These are phyloP conservation scores for Rhagologus leucostigma DNA, from an alignment of 2,113 vertebrate genomes.

Conservation along the genomic window DNA sequence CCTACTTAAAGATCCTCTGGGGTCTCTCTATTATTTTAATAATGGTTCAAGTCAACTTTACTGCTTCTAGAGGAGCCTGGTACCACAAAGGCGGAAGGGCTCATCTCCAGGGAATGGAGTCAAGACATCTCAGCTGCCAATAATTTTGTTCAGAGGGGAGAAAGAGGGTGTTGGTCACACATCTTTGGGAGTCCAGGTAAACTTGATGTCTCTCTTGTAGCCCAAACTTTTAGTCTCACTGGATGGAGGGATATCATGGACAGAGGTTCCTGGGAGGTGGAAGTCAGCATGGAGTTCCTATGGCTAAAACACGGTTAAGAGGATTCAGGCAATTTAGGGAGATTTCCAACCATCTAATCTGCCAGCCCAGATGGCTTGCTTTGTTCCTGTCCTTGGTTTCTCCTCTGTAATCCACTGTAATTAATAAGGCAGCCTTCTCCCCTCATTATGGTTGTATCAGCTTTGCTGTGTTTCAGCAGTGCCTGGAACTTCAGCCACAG, in stretches of 20 bases:
- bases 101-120: neutral
- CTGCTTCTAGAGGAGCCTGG: neutral
- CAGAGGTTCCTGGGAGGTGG: neutral
- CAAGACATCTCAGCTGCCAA: neutral
- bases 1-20: conserved; percentile 3
- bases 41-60: neutral
- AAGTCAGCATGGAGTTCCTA: neutral
- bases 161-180: neutral
- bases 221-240: neutral
- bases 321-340: neutral
- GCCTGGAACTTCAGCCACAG: rapidly evolving
- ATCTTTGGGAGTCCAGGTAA: neutral
- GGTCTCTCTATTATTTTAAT: conserved; percentile 38
- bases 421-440: neutral
- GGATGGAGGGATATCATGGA: neutral
- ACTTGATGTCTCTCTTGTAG: neutral
- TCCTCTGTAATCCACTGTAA: neutral
- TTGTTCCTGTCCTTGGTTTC: neutral
- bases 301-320: neutral
- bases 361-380: neutral
- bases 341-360: neutral
- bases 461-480: neutral
- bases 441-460: rapidly evolving
- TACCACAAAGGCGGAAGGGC: neutral
- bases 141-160: neutral